phyloP scores from a whole-genome alignment of 2,797 vertebrate species.

The Falco concolor region DNA sequence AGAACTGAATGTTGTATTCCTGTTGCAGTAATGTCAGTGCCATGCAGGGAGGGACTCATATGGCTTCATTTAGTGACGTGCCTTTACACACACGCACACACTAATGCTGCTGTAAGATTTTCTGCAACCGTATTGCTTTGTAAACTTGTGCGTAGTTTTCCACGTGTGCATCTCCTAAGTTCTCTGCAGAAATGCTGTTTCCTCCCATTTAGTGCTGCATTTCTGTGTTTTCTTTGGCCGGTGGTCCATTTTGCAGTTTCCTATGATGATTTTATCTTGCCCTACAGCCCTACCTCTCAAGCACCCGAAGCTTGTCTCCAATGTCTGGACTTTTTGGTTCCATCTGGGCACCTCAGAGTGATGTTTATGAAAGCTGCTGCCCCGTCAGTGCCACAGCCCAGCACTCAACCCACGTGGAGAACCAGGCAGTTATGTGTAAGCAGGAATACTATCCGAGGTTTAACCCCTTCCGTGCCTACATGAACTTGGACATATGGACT shows the following conservation, averaged over 20 bases:
- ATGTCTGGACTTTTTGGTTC: slow-evolving; percentile 99
- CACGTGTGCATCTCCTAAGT: background rate
- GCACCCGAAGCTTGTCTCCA: slow-evolving; percentile 94
- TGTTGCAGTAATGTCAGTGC: background rate
- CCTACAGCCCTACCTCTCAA: slow-evolving; percentile 91
- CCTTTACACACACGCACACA: background rate
- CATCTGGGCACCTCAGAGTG: slow-evolving; percentile 96
- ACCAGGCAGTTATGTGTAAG: slow-evolving; percentile 81
- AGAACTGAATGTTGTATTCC: background rate
- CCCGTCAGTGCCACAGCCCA: slow-evolving; percentile 79
- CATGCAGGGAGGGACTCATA: background rate
- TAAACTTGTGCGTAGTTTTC: background rate
- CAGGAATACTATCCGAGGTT: slow-evolving; percentile 89
- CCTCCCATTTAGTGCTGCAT: background rate
- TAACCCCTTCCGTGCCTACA: slow-evolving; percentile 94
- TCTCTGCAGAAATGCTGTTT: background rate
- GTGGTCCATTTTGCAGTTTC: background rate
- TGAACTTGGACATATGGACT: slow-evolving; percentile 99
- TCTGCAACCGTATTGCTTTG: background rate
- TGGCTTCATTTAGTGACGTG: background rate
- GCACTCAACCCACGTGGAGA: slow-evolving; percentile 82
- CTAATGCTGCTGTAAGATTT: background rate
- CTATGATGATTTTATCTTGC: background rate
- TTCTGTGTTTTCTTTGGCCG: background rate
- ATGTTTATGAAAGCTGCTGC: slow-evolving; percentile 87